These are phyloP conservation scores for Maniola jurtina DNA, from an alignment of 1,140 invertebrate genomes.

Conservation along the genomic window DNA sequence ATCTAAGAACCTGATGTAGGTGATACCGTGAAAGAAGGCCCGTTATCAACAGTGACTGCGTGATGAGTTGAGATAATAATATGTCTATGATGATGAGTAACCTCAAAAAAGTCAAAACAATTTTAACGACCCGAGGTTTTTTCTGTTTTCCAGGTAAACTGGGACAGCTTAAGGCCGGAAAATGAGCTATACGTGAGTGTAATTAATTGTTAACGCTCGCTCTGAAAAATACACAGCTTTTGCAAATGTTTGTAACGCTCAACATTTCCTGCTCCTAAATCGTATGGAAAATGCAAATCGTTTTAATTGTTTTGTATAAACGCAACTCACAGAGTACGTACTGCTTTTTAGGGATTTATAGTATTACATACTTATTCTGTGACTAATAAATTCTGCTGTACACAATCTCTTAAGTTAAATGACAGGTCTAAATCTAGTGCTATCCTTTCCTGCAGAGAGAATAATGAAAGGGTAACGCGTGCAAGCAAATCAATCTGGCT, in stretches of 20 bases:
- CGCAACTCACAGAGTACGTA: neutral
- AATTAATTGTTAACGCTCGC: slow-evolving; percentile 33
- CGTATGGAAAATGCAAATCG: neutral
- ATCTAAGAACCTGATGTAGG: no score
- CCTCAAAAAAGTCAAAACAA: slow-evolving; percentile 30
- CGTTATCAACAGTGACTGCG: no score
- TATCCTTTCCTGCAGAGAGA: no score
- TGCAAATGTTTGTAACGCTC: neutral
- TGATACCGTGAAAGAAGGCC: no score
- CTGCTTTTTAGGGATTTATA: neutral
- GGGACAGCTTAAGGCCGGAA: slow-evolving; percentile 77
- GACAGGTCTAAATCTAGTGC: no score
- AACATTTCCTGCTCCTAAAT: neutral
- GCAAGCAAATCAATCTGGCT: no score
- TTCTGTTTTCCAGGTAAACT: slow-evolving; percentile 75
- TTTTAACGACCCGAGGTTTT: slow-evolving; percentile 31
- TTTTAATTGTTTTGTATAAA: neutral
- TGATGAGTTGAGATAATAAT: no score
- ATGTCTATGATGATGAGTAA: no score
- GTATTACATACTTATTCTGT: no score
- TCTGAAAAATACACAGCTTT: slow-evolving; percentile 3
- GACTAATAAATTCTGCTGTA: no score
- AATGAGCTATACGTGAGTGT: slow-evolving; percentile 77
- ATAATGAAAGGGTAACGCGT: no score
- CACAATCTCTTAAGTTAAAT: no score